phyloP scores from a whole-genome alignment of 2,888 invertebrate genomes.

The Drosophila neotestacea region DNA sequence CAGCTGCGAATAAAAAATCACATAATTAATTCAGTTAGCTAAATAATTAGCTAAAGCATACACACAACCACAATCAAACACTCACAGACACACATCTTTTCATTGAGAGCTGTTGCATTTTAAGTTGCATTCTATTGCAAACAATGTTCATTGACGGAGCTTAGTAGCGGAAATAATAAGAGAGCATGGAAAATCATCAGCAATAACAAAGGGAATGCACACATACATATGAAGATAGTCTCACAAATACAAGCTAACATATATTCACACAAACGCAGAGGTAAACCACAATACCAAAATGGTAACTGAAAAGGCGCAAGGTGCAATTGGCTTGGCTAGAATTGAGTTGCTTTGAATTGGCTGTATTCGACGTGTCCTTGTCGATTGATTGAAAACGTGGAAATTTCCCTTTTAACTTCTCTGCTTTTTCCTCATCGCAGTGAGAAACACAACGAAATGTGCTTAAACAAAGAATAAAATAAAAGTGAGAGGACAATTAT shows the following conservation, averaged over 20 bases:
- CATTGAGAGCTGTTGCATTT: slow-evolving; percentile 31
- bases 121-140: slow-evolving; percentile 34
- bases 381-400: slow-evolving; percentile 53
- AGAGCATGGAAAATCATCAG: slow-evolving; percentile 24
- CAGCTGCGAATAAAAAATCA: slow-evolving; percentile 20
- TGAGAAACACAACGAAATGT: slow-evolving; percentile 29
- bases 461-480: slow-evolving; percentile 42
- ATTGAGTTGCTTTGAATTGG: slow-evolving; percentile 46
- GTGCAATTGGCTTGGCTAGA: slow-evolving; percentile 42
- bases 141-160: slow-evolving; percentile 71
- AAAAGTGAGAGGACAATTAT: background rate
- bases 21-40: slow-evolving; percentile 40
- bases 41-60: slow-evolving; percentile 43
- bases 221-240: background rate
- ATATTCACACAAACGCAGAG: background rate
- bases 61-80: slow-evolving; percentile 1
- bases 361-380: slow-evolving; percentile 33
- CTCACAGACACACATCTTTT: slow-evolving; percentile 4
- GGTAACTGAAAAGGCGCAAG: slow-evolving; percentile 48
- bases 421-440: background rate
- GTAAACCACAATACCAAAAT: slow-evolving; percentile 42
- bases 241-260: too few relatives aligned
- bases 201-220: slow-evolving; percentile 25
- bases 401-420: background rate
- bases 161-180: slow-evolving; percentile 53